Conservation (phyloP, 2,888 invertebrate genomes). For the Dryadula phaetusa region DNA sequence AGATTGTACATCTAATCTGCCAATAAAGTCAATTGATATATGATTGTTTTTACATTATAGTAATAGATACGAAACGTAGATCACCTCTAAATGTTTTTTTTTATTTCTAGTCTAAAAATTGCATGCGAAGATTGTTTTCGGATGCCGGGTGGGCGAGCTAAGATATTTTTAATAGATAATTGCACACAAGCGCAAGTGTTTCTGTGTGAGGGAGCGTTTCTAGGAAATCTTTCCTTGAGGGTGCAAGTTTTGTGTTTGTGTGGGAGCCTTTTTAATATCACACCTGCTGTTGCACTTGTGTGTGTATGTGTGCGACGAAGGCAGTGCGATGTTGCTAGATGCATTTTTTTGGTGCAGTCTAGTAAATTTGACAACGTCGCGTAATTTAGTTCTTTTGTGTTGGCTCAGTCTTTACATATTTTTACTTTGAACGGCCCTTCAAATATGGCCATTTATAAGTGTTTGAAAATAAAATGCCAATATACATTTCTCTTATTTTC, state of each 20-base stretch:
- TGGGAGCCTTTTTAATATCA: slow-evolving; percentile 41
- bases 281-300: slow-evolving; percentile 44
- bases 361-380: slow-evolving; percentile 81
- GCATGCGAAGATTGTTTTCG: slow-evolving; percentile 52
- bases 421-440: neutral
- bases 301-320: slow-evolving; percentile 50
- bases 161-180: slow-evolving; percentile 60
- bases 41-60: neutral
- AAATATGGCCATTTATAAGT: neutral
- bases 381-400: slow-evolving; percentile 52
- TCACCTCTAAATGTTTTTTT: neutral
- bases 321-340: slow-evolving; percentile 75
- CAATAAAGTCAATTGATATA: neutral
- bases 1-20: neutral
- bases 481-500: too few species aligned
- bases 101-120: slow-evolving; percentile 38
- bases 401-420: neutral
- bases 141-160: slow-evolving; percentile 58
- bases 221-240: slow-evolving; percentile 47
- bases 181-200: slow-evolving; percentile 49
- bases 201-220: slow-evolving; percentile 49
- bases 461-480: too few species aligned
- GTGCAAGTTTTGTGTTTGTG: slow-evolving; percentile 45
- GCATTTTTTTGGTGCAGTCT: slow-evolving; percentile 68
- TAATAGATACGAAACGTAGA: neutral